Conservation (phyloP, 1,140 invertebrate genomes). For the Parapsyche elsis region DNA sequence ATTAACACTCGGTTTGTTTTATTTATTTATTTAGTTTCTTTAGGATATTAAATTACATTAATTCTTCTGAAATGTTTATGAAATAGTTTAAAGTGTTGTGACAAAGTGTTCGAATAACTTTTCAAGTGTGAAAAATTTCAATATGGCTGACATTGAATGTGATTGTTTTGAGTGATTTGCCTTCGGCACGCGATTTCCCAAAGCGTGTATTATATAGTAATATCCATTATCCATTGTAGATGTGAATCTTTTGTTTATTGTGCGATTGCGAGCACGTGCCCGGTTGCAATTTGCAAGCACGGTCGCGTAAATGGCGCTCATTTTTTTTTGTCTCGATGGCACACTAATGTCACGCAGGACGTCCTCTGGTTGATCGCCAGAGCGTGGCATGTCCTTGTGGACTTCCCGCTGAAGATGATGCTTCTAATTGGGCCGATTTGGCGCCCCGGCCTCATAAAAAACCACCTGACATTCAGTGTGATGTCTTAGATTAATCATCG, state of each 20-base stretch:
- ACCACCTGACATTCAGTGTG: neutral
- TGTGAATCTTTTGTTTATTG: conserved; percentile 14
- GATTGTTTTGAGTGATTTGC: too few relatives aligned
- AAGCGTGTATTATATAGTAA: neutral
- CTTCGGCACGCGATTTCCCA: neutral
- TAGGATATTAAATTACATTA: too few relatives aligned
- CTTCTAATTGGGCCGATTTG: conserved; percentile 42
- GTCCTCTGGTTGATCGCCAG: conserved; percentile 22
- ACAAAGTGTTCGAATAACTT: too few relatives aligned
- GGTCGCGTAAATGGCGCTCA: neutral
- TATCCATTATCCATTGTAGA: neutral
- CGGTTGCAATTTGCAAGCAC: neutral
- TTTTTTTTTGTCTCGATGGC: conserved; percentile 22
- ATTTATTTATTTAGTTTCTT: too few relatives aligned
- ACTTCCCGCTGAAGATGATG: conserved; percentile 41
- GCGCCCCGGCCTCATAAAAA: conserved; percentile 16
- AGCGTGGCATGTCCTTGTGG: conserved; percentile 40
- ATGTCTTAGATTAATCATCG: too few relatives aligned
- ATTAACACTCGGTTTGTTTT: too few relatives aligned
- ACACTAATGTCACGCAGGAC: conserved; percentile 39
- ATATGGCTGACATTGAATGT: too few relatives aligned
- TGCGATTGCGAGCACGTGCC: conserved; percentile 15
- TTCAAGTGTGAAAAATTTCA: too few relatives aligned
- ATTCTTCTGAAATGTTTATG: too few relatives aligned
- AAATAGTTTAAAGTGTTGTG: too few relatives aligned